phyloP scores from a whole-genome alignment of 2,888 invertebrate species.

The Helleia helle region DNA sequence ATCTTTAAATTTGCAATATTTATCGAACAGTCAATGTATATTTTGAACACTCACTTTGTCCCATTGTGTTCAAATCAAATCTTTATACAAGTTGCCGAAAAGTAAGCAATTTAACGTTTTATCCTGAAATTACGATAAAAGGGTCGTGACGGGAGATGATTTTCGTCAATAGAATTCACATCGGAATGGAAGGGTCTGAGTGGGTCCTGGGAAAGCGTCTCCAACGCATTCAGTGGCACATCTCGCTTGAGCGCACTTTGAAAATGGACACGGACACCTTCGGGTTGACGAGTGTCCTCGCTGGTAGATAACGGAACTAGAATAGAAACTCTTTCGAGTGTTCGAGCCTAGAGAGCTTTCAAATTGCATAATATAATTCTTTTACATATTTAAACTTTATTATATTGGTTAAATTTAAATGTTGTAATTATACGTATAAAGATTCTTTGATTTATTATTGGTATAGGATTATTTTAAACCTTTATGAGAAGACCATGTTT shows the following conservation, averaged over 20 bases:
- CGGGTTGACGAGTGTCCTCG: not conserved
- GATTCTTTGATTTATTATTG: too few species aligned
- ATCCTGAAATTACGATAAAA: conserved; percentile 36
- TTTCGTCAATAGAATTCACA: conserved; percentile 48
- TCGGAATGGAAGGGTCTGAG: conserved; percentile 3
- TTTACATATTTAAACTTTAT: too few species aligned
- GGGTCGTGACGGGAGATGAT: conserved; percentile 46
- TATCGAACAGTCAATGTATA: not conserved
- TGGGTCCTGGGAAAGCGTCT: not conserved
- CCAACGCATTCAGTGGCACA: too few species aligned
- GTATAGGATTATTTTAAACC: too few species aligned
- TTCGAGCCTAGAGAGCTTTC: too few species aligned
- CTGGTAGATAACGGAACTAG: too few species aligned
- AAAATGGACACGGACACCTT: conserved; percentile 31
- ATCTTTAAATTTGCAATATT: too few species aligned
- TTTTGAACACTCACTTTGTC: not conserved
- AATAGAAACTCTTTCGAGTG: too few species aligned
- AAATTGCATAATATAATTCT: too few species aligned
- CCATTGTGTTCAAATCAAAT: conserved; percentile 8
- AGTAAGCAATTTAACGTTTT: conserved; percentile 24
- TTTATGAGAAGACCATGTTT: too few species aligned
- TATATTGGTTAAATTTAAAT: too few species aligned
- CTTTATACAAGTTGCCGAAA: conserved; percentile 12
- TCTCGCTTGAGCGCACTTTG: conserved; percentile 35
- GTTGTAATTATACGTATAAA: too few species aligned